Percentiles rank a stretch among this genome's conserved stretches.
Conservation (phyloP, 2,888 invertebrate genomes). For the Ornithoptera alexandrae region DNA sequence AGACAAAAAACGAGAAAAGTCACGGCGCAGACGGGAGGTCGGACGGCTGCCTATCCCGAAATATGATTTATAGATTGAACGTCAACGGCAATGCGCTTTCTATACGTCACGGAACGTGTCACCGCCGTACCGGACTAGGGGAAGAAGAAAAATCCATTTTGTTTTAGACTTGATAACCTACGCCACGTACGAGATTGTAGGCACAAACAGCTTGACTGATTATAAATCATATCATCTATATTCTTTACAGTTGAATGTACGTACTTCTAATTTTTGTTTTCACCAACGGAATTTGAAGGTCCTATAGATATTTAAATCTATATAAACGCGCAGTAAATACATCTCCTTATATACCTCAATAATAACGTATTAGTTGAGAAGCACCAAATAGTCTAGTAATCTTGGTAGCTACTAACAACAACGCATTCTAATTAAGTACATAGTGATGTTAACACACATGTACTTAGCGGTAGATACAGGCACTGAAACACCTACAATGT, state of each 20-base stretch:
- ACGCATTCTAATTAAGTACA: neutral
- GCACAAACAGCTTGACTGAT: slow-evolving; percentile 12
- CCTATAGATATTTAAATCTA: too few species aligned
- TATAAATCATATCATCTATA: neutral
- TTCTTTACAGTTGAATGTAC: neutral
- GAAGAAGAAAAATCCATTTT: slow-evolving; percentile 50
- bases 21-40: slow-evolving; percentile 58
- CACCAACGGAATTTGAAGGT: too few species aligned
- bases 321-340: too few species aligned
- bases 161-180: slow-evolving; percentile 35
- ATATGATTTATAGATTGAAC: slow-evolving; percentile 77
- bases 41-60: slow-evolving; percentile 67
- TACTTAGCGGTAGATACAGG: neutral
- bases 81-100: slow-evolving; percentile 76
- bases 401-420: neutral
- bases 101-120: slow-evolving; percentile 65
- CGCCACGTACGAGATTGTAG: slow-evolving; percentile 19
- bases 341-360: too few species aligned
- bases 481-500: neutral
- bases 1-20: slow-evolving; percentile 76
- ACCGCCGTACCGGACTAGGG: slow-evolving; percentile 45
- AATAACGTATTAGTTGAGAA: too few species aligned
- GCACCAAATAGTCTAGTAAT: too few species aligned
- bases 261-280: neutral
- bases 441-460: neutral